Evolutionary conservation across 2,888 invertebrate genomes (phyloP), one percentile per base, ranked within the genome.

Genomic region (Mimas tiliae): DNA sequence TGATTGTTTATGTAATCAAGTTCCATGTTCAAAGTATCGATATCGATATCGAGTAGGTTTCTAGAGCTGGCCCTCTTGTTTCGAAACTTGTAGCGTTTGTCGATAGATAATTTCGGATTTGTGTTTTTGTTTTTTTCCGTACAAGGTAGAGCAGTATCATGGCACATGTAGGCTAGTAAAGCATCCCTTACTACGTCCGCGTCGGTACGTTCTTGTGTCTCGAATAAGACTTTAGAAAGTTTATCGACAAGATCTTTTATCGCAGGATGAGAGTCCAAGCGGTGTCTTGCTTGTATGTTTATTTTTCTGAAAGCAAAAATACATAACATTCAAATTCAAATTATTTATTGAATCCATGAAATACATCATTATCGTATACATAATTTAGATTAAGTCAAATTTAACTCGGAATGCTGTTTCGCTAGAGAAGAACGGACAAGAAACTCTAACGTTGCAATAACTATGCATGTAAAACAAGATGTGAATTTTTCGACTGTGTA

Each of bases 101-200:
- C 73, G 51, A 81, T 50, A 0, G 76, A 69, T 4, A 79, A 68
- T 72, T 84, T 85, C 0, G 70, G 55, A 71, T 80, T 78, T 8
- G 68, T 63, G 67, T 78, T 76, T 67, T 83, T 86, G 0, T 74
- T 70, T 68, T 89, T 90, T 21, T 94, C 92, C 0, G 94, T 93
- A 82, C 98, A 98, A 0, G 98, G 98, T 53, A 98, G 84, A 0
- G 95, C 94, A 0, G 96, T 95, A 64, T 96, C 96, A 80, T 99
- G 98, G 79, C 99, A 99, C 68, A 97, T 95, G 80, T 98, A 97
- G 0, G 97, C 96, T 52, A 98, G 89, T 8, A 98, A 88, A 0
- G 98, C 97, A 85, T 98, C 99, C 69, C 96, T 94, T 0, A 97
- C 94, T 0, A 95, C 94, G 68, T 96, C 95, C 0, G 97, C 96